Evolutionary conservation across 2,797 vertebrate genomes (phyloP).

Genomic region (Onychomys torridus): DNA sequence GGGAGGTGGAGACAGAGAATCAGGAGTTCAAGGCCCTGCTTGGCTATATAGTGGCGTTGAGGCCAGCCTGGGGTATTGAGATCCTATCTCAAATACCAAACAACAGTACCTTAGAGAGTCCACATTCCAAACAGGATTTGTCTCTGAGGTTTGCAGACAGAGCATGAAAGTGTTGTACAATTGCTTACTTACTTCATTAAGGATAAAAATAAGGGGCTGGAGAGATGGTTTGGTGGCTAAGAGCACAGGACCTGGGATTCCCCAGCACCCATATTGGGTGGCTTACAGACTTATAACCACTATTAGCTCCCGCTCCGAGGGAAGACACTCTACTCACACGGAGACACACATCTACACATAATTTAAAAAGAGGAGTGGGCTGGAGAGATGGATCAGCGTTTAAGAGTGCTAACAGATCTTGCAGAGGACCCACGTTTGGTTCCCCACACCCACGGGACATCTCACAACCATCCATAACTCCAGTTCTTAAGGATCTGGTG

Average conservation of each 20-base stretch:
- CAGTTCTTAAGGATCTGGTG: not conserved
- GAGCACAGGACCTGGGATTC: not conserved
- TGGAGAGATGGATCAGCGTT: not conserved
- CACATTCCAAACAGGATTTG: accelerated
- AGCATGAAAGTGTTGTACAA: not conserved
- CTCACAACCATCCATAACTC: not conserved
- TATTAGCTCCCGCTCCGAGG: not conserved
- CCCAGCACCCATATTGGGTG: not conserved
- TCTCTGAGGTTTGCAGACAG: not conserved
- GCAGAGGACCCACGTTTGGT: not conserved
- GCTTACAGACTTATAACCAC: not conserved
- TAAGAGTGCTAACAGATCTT: not conserved
- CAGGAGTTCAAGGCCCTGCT: not conserved
- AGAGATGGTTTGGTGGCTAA: not conserved
- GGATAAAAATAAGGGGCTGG: not conserved
- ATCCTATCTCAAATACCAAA: not conserved
- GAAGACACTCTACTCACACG: not conserved
- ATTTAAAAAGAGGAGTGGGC: not conserved
- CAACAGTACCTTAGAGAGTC: not conserved
- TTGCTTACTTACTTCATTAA: not conserved
- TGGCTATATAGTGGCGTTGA: not conserved
- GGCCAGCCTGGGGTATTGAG: not conserved
- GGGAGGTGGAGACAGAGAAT: not conserved
- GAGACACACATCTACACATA: not conserved
- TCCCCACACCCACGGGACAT: not conserved